Conservation (phyloP, 2,113 vertebrate genomes). For the Uria lomvia region DNA sequence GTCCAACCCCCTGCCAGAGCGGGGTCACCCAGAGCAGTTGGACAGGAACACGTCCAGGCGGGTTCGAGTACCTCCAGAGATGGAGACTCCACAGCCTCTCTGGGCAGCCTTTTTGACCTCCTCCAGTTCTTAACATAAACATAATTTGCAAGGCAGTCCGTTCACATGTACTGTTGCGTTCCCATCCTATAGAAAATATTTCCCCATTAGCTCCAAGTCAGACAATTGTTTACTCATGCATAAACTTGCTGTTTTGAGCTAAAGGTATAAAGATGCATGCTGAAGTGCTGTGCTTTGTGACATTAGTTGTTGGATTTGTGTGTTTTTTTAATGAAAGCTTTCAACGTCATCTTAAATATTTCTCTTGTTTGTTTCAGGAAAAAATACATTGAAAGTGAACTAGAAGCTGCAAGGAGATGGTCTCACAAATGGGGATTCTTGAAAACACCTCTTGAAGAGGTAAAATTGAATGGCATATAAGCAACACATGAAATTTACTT, state of each 20-base stretch:
- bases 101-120: background rate
- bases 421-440: constrained; percentile 76
- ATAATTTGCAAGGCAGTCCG: too few species aligned
- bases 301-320: fast-evolving
- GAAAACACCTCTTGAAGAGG: constrained; percentile 63
- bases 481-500: background rate
- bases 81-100: background rate
- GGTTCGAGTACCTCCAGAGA: background rate
- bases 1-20: background rate
- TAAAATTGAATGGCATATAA: constrained; percentile 21
- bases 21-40: background rate
- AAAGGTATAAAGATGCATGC: background rate
- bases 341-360: background rate
- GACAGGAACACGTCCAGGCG: background rate
- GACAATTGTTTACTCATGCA: background rate
- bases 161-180: background rate
- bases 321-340: background rate
- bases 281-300: background rate
- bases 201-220: background rate
- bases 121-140: background rate
- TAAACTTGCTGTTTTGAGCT: background rate
- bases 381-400: constrained; percentile 49
- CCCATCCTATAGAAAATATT: background rate
- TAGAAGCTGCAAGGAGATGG: constrained; percentile 65
- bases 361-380: constrained; percentile 64